A percentile compares a stretch with the other conserved stretches of the same genome.
These are phyloP conservation scores for Sorex araneus DNA, from an alignment of 2,113 vertebrate species.

Conservation along the genomic window DNA sequence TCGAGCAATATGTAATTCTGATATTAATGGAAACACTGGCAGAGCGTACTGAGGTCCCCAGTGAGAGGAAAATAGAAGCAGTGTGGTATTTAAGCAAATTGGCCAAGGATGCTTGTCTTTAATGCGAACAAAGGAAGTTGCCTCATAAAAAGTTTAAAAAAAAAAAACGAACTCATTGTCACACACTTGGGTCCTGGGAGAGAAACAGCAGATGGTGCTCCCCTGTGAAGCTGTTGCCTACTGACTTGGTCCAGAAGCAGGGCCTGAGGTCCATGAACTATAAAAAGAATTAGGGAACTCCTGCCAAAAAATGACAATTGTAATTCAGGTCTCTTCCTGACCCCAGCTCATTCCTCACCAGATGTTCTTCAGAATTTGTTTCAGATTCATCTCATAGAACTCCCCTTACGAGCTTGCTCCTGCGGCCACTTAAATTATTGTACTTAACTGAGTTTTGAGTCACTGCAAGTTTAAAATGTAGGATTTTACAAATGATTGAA, in stretches of 20 bases:
- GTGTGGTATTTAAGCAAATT: conserved; percentile 44
- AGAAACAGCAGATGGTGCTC: conserved; percentile 1
- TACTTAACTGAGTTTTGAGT: not conserved
- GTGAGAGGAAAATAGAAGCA: conserved; percentile 19
- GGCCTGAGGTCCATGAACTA: not conserved
- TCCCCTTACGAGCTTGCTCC: not conserved
- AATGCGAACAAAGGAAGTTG: conserved; percentile 44
- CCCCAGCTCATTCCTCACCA: not conserved
- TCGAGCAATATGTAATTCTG: conserved; percentile 75
- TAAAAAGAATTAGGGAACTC: conserved; percentile 3
- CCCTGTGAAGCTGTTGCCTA: conserved; percentile 16
- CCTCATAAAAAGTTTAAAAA: conserved; percentile 45
- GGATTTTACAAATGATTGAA: not conserved
- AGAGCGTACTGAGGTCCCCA: conserved; percentile 36
- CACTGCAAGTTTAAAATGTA: not conserved
- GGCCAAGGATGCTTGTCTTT: not conserved
- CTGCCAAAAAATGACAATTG: not conserved
- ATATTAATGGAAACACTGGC: conserved; percentile 79
- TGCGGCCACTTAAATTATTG: conserved; percentile 42
- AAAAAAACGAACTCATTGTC: conserved; percentile 11
- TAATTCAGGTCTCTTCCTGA: conserved; percentile 38
- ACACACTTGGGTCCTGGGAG: not conserved
- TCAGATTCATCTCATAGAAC: not conserved
- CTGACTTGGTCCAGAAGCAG: not conserved
- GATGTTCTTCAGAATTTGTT: not conserved